A percentile compares a stretch with the other conserved stretches of the same genome.
These are phyloP conservation scores for Chloroclysta siterata DNA, from an alignment of 2,888 invertebrate genomes.

Conservation along the genomic window DNA sequence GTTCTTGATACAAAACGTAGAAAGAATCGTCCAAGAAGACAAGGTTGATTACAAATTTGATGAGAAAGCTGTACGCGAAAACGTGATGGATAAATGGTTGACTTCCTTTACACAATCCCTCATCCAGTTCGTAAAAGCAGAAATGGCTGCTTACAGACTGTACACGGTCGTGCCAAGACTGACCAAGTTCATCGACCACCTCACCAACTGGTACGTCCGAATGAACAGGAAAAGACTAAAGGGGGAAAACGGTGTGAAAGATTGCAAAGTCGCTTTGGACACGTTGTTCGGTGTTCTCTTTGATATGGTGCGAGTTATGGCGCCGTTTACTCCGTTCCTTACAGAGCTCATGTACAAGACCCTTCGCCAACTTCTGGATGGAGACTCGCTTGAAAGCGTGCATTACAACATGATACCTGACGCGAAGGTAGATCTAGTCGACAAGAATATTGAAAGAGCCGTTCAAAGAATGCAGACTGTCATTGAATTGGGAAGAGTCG, in stretches of 20 bases:
- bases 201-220: slow-evolving; percentile 99
- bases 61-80: slow-evolving; percentile 82
- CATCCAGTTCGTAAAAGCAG: slow-evolving; percentile 93
- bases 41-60: slow-evolving; percentile 83
- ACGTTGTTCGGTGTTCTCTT: slow-evolving; percentile 95
- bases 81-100: slow-evolving; percentile 99
- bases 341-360: slow-evolving; percentile 98
- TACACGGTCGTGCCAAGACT: slow-evolving; percentile 98
- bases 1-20: slow-evolving; percentile 97
- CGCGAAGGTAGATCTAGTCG: slow-evolving; percentile 88
- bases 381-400: slow-evolving; percentile 88
- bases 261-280: slow-evolving; percentile 93
- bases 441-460: slow-evolving; percentile 94
- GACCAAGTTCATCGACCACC: slow-evolving; percentile 97
- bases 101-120: slow-evolving; percentile 97
- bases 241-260: slow-evolving; percentile 92
- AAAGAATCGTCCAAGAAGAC: slow-evolving; percentile 90
- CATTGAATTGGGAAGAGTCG: slow-evolving; percentile 96
- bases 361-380: slow-evolving; percentile 87
- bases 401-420: slow-evolving; percentile 96
- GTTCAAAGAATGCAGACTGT: slow-evolving; percentile 97
- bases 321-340: slow-evolving; percentile 98
- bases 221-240: slow-evolving; percentile 98
- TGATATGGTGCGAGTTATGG: slow-evolving; percentile 96
- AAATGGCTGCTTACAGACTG: slow-evolving; percentile 97